phyloP scores from a whole-genome alignment of 2,888 invertebrate genomes.

The Pammene fasciana region DNA sequence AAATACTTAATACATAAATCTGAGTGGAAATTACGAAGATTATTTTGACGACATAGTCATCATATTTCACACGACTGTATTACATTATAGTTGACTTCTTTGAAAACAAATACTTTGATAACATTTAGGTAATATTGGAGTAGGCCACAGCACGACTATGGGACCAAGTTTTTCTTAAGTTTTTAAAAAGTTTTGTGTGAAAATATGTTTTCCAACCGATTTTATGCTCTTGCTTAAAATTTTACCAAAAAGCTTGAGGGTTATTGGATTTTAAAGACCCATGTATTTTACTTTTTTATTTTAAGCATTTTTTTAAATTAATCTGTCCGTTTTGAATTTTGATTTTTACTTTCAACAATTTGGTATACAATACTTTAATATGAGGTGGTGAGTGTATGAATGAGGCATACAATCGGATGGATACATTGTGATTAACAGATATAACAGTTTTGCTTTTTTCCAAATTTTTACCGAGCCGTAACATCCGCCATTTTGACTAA shows the following conservation, averaged over 20 bases:
- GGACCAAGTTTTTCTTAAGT: conserved; percentile 29
- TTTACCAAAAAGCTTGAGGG: not conserved
- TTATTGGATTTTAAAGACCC: not conserved
- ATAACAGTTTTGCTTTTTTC: conserved; percentile 46
- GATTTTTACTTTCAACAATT: not conserved
- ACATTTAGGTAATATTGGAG: not conserved
- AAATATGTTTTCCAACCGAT: conserved; percentile 40
- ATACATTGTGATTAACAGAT: conserved; percentile 60
- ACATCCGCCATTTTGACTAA: conserved; percentile 45
- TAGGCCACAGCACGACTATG: conserved; percentile 36
- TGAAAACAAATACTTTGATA: not conserved
- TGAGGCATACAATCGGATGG: conserved; percentile 62
- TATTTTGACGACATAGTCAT: too few relatives aligned
- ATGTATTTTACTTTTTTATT: too few relatives aligned
- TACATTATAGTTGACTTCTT: not conserved
- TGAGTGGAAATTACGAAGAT: too few relatives aligned
- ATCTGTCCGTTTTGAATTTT: too few relatives aligned
- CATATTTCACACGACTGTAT: too few relatives aligned
- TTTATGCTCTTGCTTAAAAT: conserved; percentile 14
- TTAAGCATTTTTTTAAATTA: too few relatives aligned
- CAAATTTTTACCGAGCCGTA: conserved; percentile 35
- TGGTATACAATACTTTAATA: not conserved
- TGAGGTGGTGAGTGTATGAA: not conserved
- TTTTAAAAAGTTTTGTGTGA: conserved; percentile 35
- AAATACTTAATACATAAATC: too few relatives aligned